phyloP scores from a whole-genome alignment of 1,140 invertebrate species.

The Thrips palmi region DNA sequence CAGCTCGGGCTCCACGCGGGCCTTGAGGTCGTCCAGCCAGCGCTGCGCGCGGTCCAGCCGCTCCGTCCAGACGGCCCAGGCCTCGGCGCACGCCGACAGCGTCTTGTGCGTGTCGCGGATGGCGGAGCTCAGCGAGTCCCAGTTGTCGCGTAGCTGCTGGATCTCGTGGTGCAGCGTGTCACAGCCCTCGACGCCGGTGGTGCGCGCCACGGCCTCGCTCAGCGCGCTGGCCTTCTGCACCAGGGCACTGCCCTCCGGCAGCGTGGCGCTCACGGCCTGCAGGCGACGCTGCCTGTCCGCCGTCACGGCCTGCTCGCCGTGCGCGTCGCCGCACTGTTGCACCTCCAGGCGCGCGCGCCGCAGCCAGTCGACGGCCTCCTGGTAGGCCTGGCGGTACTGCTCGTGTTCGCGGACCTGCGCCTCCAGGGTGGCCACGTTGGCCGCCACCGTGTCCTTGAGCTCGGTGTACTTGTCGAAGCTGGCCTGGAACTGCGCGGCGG shows the following conservation, averaged over 20 bases:
- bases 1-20: conserved; percentile 24
- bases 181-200: conserved; percentile 71
- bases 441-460: conserved; percentile 28
- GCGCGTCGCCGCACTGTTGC: conserved; percentile 66
- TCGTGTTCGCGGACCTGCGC: conserved; percentile 74
- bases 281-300: conserved; percentile 53
- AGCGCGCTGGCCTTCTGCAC: conserved; percentile 54
- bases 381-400: conserved; percentile 61
- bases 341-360: conserved; percentile 61
- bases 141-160: conserved; percentile 64
- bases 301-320: conserved; percentile 59
- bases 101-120: conserved; percentile 59
- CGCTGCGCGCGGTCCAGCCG: conserved; percentile 54
- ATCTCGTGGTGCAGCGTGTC: conserved; percentile 69
- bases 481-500: conserved; percentile 44
- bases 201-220: conserved; percentile 57
- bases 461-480: conserved; percentile 50
- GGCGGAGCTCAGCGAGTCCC: conserved; percentile 67
- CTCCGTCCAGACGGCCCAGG: conserved; percentile 70
- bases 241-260: conserved; percentile 49
- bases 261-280: conserved; percentile 39
- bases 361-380: conserved; percentile 75
- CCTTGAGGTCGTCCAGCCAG: conserved; percentile 58
- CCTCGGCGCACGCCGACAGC: conserved; percentile 58
- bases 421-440: conserved; percentile 24